Evolutionary conservation across 2,888 invertebrate genomes (phyloP), one percentile per base, ranked within the genome.

Genomic region (Chironomus tentans): DNA sequence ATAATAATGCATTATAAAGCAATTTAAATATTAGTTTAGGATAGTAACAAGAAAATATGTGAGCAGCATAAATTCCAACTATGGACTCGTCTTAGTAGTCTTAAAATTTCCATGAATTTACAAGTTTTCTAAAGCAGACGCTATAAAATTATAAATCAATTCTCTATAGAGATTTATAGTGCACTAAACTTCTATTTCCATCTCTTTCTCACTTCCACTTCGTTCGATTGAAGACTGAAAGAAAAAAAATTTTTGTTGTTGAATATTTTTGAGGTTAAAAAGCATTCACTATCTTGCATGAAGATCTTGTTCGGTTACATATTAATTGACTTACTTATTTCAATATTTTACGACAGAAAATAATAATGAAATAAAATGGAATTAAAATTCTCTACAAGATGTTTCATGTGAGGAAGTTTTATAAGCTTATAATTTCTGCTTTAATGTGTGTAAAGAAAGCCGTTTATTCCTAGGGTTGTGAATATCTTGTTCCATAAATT

Each of bases 111-210:
- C 65, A 65, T 65, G 22, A 65, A 65, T 21, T 65, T 65, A 65
- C 22, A 21, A 21, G 38, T 38, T 38, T 38, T 38, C 22, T 22
- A 38, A 38, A 38, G 38, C 24, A 56, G 56, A 56, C 56, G 71
- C 56, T 24, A 61, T 71, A 71, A 71, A 71, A 71, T 28, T 61
- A 71, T 71, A 71, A 71, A 71, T 71, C 71, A 71, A 71, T 71
- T 46, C 68, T 46, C 47, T 70, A 15, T 21, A 47, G 70, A 22
- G 70, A 70, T 47, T 70, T 70, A 70, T 48, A 22, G 48, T 24
- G 70, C 65, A 65, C 65, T 65, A 65, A 65, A 65, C 38, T 38
- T 38, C 1, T 10, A 65, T n/a, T 22, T 21, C 65, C 13, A 13
- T 65, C 56, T 18, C 22, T 24, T 65, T 18, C 24, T 65, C 2